phyloP scores from a whole-genome alignment of 2,113 vertebrate species.

The Sminthopsis crassicaudata region DNA sequence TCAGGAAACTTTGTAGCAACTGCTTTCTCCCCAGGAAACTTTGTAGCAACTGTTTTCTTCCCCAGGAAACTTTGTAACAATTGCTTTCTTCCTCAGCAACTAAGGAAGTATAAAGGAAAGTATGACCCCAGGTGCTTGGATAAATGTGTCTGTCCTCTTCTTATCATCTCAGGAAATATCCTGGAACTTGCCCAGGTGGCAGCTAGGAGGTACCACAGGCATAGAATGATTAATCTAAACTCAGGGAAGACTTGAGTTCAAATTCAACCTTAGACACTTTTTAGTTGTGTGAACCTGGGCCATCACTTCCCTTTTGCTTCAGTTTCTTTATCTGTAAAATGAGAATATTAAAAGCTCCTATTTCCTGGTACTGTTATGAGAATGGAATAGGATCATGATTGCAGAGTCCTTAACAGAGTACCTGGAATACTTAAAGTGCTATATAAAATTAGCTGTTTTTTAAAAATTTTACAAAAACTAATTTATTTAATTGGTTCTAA shows the following conservation, averaged over 20 bases:
- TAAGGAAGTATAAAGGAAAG: no score
- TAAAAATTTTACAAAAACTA: neutral
- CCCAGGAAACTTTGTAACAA: no score
- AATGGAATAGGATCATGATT: neutral
- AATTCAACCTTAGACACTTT: neutral
- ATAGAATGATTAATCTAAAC: neutral
- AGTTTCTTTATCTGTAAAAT: neutral
- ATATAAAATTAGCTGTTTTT: neutral
- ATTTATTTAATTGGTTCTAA: neutral
- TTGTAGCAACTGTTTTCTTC: no score
- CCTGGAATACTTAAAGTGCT: neutral
- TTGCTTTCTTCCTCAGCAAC: no score
- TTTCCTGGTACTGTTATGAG: neutral
- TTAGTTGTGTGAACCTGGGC: neutral
- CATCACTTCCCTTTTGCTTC: neutral
- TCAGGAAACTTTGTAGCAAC: no score
- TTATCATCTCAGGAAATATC: no score
- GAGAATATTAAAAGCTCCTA: neutral
- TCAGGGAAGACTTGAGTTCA: neutral
- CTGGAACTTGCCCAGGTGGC: no score
- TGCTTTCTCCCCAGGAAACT: no score
- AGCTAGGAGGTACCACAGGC: no score
- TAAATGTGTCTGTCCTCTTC: no score
- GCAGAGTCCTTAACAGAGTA: no score
- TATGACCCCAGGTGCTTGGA: no score